Evolutionary conservation across 2,888 invertebrate genomes (phyloP).

Genomic region (Dendrolimus houi): DNA sequence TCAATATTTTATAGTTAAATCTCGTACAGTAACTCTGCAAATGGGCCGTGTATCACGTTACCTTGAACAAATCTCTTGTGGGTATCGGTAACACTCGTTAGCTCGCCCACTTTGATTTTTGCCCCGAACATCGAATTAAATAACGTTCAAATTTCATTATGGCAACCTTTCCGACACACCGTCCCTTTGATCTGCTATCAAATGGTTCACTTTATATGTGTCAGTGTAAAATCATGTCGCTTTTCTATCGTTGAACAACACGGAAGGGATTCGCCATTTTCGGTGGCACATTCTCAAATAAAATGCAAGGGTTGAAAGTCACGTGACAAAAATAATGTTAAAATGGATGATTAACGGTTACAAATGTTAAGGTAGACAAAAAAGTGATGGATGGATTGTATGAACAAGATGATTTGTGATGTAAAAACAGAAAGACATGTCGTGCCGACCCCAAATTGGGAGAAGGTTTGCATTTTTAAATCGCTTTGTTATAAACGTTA

Average conservation of each 20-base stretch:
- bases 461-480: no score
- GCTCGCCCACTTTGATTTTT: background rate
- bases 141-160: background rate
- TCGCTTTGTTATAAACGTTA: no score
- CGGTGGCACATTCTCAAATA: no score
- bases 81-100: background rate
- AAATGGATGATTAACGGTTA: no score
- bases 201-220: background rate
- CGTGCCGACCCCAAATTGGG: no score
- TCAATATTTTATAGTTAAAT: no score
- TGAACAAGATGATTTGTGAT: no score
- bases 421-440: no score
- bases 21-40: background rate
- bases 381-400: no score
- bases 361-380: no score
- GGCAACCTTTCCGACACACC: background rate
- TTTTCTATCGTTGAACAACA: background rate
- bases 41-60: background rate
- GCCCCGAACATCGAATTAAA: background rate
- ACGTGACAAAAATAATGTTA: no score
- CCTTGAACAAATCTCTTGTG: background rate
- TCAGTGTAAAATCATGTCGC: background rate
- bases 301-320: no score
- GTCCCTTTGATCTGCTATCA: background rate
- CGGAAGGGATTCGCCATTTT: background rate